Evolutionary conservation across 2,888 invertebrate species (phyloP).

Genomic region (Eledone cirrhosa): DNA sequence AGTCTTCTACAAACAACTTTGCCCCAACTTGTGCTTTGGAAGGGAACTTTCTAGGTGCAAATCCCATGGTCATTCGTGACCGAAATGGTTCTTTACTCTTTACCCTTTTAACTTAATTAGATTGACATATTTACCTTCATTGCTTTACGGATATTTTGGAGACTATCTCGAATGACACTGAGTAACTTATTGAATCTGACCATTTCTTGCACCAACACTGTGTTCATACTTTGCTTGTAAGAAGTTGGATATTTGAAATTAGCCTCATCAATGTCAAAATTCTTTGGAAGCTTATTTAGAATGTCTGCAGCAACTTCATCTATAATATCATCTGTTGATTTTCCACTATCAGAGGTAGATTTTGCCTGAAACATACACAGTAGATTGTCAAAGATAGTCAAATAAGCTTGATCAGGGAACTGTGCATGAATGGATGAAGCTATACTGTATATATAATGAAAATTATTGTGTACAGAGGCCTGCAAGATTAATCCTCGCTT

Average conservation of each 20-base stretch:
- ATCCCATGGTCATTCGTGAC: too few species aligned
- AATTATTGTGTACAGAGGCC: too few species aligned
- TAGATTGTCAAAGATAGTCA: too few species aligned
- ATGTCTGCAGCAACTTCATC: slow-evolving; percentile 83
- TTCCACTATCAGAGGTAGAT: slow-evolving; percentile 68
- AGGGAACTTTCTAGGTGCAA: too few species aligned
- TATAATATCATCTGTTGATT: slow-evolving; percentile 82
- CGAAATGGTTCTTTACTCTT: too few species aligned
- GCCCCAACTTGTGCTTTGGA: too few species aligned
- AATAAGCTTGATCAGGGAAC: too few species aligned
- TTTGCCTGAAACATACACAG: slow-evolving; percentile 50
- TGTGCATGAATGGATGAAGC: too few species aligned
- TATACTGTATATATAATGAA: slow-evolving; percentile 12
- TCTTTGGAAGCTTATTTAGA: slow-evolving; percentile 70
- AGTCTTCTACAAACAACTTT: too few species aligned
- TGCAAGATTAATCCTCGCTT: too few species aligned
- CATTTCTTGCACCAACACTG: slow-evolving; percentile 69
- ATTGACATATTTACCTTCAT: too few species aligned
- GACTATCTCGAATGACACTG: slow-evolving; percentile 58
- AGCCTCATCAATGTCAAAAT: slow-evolving; percentile 66
- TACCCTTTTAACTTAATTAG: too few species aligned
- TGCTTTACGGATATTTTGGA: slow-evolving; percentile 66
- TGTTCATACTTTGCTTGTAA: slow-evolving; percentile 68
- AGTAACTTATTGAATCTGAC: slow-evolving; percentile 66
- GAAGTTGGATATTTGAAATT: slow-evolving; percentile 66